These are phyloP conservation scores for Iguana delicatissima DNA, from an alignment of 2,797 vertebrate species.

Conservation along the genomic window DNA sequence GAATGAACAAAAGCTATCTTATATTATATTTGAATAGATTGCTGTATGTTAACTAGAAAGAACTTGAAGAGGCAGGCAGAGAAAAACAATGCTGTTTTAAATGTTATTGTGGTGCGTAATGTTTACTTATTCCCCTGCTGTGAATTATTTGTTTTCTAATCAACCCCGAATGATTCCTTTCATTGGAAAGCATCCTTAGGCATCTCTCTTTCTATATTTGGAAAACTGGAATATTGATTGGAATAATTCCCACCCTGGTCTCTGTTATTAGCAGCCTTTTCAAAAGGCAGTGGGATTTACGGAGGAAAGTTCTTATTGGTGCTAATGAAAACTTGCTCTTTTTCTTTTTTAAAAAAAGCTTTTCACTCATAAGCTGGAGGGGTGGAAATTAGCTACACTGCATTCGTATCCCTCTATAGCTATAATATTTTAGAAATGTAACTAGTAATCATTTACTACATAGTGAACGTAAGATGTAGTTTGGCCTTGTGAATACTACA, in stretches of 20 bases:
- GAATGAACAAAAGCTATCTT: neutral
- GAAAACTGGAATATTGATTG: neutral
- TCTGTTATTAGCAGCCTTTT: too few relatives aligned
- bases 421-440: neutral
- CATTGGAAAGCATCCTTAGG: neutral
- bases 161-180: neutral
- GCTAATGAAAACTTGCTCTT: neutral
- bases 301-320: neutral
- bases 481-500: neutral
- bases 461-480: neutral
- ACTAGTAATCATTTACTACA: neutral
- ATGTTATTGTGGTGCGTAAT: neutral
- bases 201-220: neutral
- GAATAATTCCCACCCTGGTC: neutral
- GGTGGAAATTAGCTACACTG: neutral
- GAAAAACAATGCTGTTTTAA: neutral
- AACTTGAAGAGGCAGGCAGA: neutral
- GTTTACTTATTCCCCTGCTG: neutral
- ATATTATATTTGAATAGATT: slow-evolving; percentile 23
- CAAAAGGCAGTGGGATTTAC: too few relatives aligned
- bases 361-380: neutral
- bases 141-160: neutral
- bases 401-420: neutral
- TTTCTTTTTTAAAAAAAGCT: neutral
- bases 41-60: neutral